Evolutionary conservation across 92 coral and sea anemone species (phyloP).

Genomic region (Zoanthus sociatus): DNA sequence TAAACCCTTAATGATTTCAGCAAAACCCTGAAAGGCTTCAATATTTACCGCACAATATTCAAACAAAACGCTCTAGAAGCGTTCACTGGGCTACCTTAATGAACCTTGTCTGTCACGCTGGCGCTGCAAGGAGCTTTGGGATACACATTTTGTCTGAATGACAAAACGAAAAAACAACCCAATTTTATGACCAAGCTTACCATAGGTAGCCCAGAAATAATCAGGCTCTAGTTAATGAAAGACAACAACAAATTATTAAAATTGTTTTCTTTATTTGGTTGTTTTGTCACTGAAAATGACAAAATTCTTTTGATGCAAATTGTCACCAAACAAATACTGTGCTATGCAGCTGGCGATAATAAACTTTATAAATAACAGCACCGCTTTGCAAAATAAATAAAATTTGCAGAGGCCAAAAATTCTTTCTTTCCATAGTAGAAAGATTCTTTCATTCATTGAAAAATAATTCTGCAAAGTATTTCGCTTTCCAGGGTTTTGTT

Average conservation of each 20-base stretch:
- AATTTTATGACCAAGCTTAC: no score
- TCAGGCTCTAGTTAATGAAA: background rate
- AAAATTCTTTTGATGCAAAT: constrained; percentile 30
- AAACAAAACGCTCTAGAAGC: no score
- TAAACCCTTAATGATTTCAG: no score
- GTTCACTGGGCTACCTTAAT: no score
- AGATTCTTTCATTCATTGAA: constrained; percentile 33
- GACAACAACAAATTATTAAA: background rate
- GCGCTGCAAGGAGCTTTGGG: no score
- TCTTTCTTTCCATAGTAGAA: constrained; percentile 3
- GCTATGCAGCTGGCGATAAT: constrained; percentile 14
- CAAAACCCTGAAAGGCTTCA: no score
- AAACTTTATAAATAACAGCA: constrained; percentile 40
- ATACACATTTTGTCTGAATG: no score
- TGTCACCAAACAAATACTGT: constrained; percentile 14
- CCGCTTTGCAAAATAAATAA: constrained; percentile 51
- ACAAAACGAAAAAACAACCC: no score
- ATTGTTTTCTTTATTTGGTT: constrained; percentile 13
- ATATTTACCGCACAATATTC: no score
- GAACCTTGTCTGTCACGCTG: no score
- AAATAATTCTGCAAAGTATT: constrained; percentile 22
- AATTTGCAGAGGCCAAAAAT: constrained; percentile 43
- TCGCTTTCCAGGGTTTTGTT: constrained; percentile 21
- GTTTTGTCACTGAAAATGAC: constrained; percentile 52
- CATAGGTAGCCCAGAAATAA: no score